Evolutionary conservation across 2,797 vertebrate species (phyloP).

Genomic region (Decapterus maruadsi): DNA sequence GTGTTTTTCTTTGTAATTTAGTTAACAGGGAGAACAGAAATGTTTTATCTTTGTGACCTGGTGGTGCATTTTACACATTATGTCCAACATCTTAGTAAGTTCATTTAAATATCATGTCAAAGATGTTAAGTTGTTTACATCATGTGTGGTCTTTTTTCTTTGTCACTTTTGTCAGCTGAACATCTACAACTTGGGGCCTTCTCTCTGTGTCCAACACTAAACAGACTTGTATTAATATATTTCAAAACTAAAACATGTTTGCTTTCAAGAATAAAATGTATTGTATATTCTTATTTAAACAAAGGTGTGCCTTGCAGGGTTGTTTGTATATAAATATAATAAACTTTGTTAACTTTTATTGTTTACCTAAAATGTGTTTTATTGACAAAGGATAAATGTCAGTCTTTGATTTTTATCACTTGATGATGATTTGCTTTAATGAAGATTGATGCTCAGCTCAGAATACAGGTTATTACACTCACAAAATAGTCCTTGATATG

Average conservation of each 20-base stretch:
- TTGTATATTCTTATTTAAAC: slow-evolving; percentile 90
- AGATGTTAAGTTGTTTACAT: slow-evolving; percentile 53
- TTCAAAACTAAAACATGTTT: slow-evolving; percentile 79
- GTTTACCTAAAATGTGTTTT: slow-evolving; percentile 60
- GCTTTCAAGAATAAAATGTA: slow-evolving; percentile 78
- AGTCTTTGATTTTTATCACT: not conserved
- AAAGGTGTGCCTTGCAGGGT: slow-evolving; percentile 89
- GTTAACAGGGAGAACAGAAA: slow-evolving; percentile 9
- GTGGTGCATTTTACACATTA: slow-evolving; percentile 31
- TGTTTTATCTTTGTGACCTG: not conserved
- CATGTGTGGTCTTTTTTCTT: slow-evolving; percentile 39
- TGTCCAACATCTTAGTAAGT: slow-evolving; percentile 35
- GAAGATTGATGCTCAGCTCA: not conserved
- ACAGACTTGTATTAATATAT: slow-evolving; percentile 84
- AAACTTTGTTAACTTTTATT: slow-evolving; percentile 88
- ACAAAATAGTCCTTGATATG: not conserved
- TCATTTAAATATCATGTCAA: slow-evolving; percentile 27
- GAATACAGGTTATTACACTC: not conserved
- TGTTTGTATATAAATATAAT: slow-evolving; percentile 91
- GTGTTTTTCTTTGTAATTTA: slow-evolving; percentile 13
- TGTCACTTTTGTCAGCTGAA: slow-evolving; percentile 42
- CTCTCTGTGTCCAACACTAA: slow-evolving; percentile 66
- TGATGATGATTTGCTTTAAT: not conserved
- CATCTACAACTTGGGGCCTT: slow-evolving; percentile 66
- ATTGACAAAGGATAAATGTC: slow-evolving; percentile 16